phyloP scores from a whole-genome alignment of 1,140 invertebrate species.

The Nephila pilipes region DNA sequence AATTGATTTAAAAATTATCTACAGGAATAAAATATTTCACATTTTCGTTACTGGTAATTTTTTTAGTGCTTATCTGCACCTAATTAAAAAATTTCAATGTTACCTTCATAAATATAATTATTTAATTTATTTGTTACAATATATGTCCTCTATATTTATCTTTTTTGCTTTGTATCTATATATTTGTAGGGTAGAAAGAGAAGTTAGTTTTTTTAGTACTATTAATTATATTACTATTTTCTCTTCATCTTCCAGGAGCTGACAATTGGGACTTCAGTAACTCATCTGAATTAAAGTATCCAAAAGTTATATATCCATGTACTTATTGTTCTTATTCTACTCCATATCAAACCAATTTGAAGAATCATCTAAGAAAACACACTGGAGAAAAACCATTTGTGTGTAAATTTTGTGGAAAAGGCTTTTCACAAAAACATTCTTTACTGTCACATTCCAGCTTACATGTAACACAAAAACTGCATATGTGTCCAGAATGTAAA shows the following conservation, averaged over 20 bases:
- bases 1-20: too few relatives aligned
- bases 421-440: slow-evolving; percentile 86
- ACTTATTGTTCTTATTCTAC: slow-evolving; percentile 2
- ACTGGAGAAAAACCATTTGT: slow-evolving; percentile 77
- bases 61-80: too few relatives aligned
- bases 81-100: too few relatives aligned
- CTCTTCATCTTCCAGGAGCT: background rate
- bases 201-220: too few relatives aligned
- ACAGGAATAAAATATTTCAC: too few relatives aligned
- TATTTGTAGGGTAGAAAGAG: too few relatives aligned
- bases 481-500: slow-evolving; percentile 39
- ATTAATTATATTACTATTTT: too few relatives aligned
- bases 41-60: too few relatives aligned
- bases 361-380: slow-evolving; percentile 81
- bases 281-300: background rate
- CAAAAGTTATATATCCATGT: background rate
- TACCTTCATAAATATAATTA: too few relatives aligned
- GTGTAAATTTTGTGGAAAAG: slow-evolving; percentile 67
- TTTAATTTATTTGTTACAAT: too few relatives aligned
- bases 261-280: background rate
- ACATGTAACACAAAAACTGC: slow-evolving; percentile 30
- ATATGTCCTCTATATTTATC: too few relatives aligned
- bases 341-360: slow-evolving; percentile 79
- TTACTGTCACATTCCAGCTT: slow-evolving; percentile 83
- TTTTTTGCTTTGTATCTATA: too few relatives aligned